Evolutionary conservation across 2,797 vertebrate species (phyloP).

Genomic region (Rhincodon typus): DNA sequence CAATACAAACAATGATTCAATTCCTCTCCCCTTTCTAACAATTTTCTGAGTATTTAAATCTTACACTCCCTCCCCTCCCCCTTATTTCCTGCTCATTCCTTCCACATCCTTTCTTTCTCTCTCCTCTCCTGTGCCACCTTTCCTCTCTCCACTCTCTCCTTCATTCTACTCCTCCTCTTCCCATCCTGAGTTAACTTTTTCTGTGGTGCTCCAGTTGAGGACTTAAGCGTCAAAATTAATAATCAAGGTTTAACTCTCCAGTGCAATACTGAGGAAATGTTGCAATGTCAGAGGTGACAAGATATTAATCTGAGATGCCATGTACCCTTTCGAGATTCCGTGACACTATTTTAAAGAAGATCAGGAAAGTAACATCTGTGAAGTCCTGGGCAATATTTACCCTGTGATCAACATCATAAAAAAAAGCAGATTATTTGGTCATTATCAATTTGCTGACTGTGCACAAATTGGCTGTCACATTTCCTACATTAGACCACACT

Average conservation of each 20-base stretch:
- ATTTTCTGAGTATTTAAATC: neutral
- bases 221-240: too few relatives aligned
- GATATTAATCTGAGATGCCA: too few relatives aligned
- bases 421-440: neutral
- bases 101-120: neutral
- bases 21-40: neutral
- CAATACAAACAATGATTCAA: neutral
- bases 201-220: too few relatives aligned
- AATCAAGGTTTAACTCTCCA: too few relatives aligned
- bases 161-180: neutral
- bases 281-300: too few relatives aligned
- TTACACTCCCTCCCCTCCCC: neutral
- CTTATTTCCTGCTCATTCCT: neutral
- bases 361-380: neutral
- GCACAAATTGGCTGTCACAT: neutral
- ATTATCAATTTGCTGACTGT: neutral
- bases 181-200: neutral
- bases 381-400: too few relatives aligned
- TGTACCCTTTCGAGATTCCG: neutral
- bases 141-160: neutral
- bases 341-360: neutral
- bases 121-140: neutral
- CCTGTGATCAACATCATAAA: neutral
- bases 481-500: neutral
- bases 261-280: too few relatives aligned